Base-by-base conservation (phyloP, 2,113 vertebrate species). In the Eclectus roratus region DNA sequence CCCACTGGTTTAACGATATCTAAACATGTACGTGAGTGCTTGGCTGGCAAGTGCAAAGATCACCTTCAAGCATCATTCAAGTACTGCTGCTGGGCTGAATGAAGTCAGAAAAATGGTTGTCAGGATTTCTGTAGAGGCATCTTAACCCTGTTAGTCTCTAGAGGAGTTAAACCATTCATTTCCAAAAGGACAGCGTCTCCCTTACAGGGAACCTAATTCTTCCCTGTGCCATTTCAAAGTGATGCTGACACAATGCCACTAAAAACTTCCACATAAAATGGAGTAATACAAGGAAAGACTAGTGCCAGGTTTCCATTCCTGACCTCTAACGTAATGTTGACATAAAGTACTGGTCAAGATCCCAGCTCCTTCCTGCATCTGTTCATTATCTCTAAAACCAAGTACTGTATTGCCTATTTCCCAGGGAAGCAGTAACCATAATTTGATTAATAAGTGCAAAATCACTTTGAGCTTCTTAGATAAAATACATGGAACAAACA, bases 381-480 rank as follows among this genome's bases (percentile, higher is more conserved):
- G 47, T 72, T 94, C 77, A 76, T 69, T 94, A 68, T 81, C 60
- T 72, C 17, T 44, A 85, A 93, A 85, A 81, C 50, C 5, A 71
- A 93, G 58, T 37, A 60, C 43, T 55, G 39, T 39, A 47, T 69
- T 80, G 52, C 10, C 47, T 85, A 28, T 50, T 74, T 80, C 74
- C 69, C 79, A 88, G 47, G 61, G 65, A 93, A 80, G 64, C 33
- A 85, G 52, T 65, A 87, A 92, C 43, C 24, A 18, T 81, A 37
- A 93, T 88, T 71, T 80, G 31, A 66, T 84, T 88, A 90, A 46
- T 61, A 87, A 95, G 15, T 74, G 25, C 85, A 79, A 49, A 93
- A 90, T 43, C 18, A 41, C 64, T 86, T 95, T 27, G 68, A 90
- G 41, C 6, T 93, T 85, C 85, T 88, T 65, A 68, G 44, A 86